Evolutionary conservation across 2,113 vertebrate species (phyloP), one percentile per base, ranked within the genome.

Genomic region (Lagopus muta): DNA sequence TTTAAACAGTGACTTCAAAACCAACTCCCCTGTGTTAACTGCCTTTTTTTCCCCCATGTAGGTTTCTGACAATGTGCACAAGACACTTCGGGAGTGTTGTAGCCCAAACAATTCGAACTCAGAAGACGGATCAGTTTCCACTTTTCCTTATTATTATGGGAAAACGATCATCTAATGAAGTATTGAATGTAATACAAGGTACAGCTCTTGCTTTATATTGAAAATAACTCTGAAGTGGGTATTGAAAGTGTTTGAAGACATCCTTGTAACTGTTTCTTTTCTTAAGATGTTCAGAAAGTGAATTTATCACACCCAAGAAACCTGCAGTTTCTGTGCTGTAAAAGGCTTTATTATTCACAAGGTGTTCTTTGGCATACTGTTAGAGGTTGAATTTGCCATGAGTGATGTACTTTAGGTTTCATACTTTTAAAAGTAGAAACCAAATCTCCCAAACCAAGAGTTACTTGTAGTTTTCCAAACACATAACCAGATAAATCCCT

Each of bases 121-220:
- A 99, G 98, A 99, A 99, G 97, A 99, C 99, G 74, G 99, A 99
- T 97, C 99, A 99, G 91, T 99, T 99, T 97, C 99, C 99, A 80
- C 98, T 99, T 93, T 99, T 99, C 92, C 98, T 99, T 82, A 99
- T 99, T 95, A 99, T 99, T 95, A 99, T 99, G 99, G 99, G 99
- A 61, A 99, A 99, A 94, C 97, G 99, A 95, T 99, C 99, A n/a
- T 99, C 99, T 89, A 99, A 99, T 69, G 99, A 99, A 98, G 99
- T 99, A 85, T 97, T 99, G 98, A 99, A 99, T 97, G 99, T 99
- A 97, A 99, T 99, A 98, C 99, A 99, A 99, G 99, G 99, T 99
- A 98, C 15, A 12, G 47, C 84, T 69, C 54, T 55, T 2, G 1
- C 13, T 70, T 83, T 67, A 6, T 71, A 9, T 24, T 93, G 2